Conservation (phyloP, 2,888 invertebrate genomes). For the Antitype chi region DNA sequence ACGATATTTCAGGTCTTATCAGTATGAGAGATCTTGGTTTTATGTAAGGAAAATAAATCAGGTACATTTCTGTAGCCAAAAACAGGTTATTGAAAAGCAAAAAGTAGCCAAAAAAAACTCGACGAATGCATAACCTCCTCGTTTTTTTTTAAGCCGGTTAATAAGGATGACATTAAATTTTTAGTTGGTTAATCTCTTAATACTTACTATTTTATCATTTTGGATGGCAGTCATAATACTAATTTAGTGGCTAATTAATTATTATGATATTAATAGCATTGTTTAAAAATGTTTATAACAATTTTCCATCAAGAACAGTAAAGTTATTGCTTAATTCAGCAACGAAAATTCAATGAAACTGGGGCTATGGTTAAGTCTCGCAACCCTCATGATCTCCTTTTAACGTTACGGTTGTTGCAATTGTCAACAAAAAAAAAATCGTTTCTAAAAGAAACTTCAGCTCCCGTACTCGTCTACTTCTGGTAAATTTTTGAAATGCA, state of each 20-base stretch:
- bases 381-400: no score
- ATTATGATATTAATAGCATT: background rate
- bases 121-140: no score
- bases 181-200: background rate
- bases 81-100: background rate
- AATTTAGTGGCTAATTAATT: conserved; percentile 12
- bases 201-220: conserved; percentile 1
- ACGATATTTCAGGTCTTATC: background rate
- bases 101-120: background rate
- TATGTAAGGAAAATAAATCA: conserved; percentile 27
- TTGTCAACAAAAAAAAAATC: no score
- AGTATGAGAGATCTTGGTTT: conserved; percentile 32
- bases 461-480: no score
- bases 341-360: background rate
- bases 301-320: background rate
- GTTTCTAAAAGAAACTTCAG: no score
- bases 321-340: background rate
- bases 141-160: background rate
- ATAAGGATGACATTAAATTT: background rate
- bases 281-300: background rate
- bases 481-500: background rate
- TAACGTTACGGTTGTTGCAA: no score
- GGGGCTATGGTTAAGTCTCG: no score
- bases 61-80: conserved; percentile 27
- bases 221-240: conserved; percentile 46